Evolutionary conservation across 2,888 invertebrate species (phyloP), one percentile per base, ranked within the genome.

Genomic region (Tachystola acroxantha): DNA sequence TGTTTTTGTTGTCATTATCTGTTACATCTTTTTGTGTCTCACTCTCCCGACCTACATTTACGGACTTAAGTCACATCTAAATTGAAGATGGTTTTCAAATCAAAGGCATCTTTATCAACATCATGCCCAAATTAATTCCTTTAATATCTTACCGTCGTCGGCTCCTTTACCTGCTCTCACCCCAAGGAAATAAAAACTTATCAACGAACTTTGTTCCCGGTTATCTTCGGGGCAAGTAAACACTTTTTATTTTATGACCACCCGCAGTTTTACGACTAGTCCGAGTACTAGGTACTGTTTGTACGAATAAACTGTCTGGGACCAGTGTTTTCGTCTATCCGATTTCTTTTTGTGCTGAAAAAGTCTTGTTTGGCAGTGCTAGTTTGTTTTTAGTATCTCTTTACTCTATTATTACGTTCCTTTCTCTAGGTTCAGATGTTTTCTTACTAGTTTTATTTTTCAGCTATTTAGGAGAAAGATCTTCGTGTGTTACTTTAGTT

Each of bases 171-270:
- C 74, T 70, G 72, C 57, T 40, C 48, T 43, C 64, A n/a, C 67
- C 69, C 66, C 64, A 50, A 66, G 70, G 74, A 76, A 79, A 84
- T 85, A 84, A 86, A 85, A 84, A 81, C 73, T 82, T 85, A 84
- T 84, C 82, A 78, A 64, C 56, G 57, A 85, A 84, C 75, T 84
- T 82, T 74, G 75, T 74, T 66, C 69, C 64, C 66, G 37, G 74
- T 75, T 84, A 84, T 85, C 84, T 81, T 57, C 57, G 63, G 68
- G 64, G 68, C 68, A 67, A 79, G 81, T 75, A 84, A 82, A 85
- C 80, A 82, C 74, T 82, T 81, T 82, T 84, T 82, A 76, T 79
- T 81, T 82, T 81, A 80, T 72, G 76, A 66, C 70, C 75, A 55
- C 69, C 71, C 66, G 63, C 59, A 57, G 64, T 70, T 79, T 77